phyloP scores from a whole-genome alignment of 2,888 invertebrate species.

The Isotomurus palustris region DNA sequence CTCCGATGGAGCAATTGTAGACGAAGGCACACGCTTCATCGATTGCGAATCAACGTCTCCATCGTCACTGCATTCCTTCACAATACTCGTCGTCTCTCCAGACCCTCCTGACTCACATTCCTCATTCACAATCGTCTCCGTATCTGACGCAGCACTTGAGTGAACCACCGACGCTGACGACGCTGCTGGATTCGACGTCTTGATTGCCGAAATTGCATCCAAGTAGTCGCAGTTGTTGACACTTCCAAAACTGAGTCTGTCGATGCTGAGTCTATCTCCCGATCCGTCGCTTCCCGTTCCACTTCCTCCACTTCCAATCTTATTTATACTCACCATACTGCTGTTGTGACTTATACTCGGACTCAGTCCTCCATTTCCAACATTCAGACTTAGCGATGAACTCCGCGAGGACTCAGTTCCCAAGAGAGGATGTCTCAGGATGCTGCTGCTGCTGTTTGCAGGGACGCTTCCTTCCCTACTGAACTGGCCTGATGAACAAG shows the following conservation, averaged over 20 bases:
- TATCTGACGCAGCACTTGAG: constrained; percentile 43
- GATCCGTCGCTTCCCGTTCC: constrained; percentile 11
- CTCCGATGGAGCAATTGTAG: constrained; percentile 28
- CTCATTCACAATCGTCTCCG: constrained; percentile 45
- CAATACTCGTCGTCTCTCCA: constrained; percentile 40
- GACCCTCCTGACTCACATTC: too few species aligned
- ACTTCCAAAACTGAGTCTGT: constrained; percentile 42
- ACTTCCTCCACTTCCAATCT: constrained; percentile 27
- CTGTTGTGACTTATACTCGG: constrained; percentile 41
- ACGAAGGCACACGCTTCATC: constrained; percentile 12
- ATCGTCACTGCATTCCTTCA: constrained; percentile 42
- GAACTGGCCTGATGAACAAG: constrained; percentile 7
- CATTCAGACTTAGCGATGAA: constrained; percentile 40
- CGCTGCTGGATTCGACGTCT: constrained; percentile 45
- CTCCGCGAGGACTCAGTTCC: constrained; percentile 35
- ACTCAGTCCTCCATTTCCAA: constrained; percentile 27
- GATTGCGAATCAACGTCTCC: constrained; percentile 38
- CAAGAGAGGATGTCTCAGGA: constrained; percentile 21
- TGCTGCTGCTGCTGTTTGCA: constrained; percentile 9
- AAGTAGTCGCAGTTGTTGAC: constrained; percentile 42
- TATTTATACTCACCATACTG: constrained; percentile 44
- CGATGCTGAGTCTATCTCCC: constrained; percentile 41
- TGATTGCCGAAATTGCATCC: constrained; percentile 46
- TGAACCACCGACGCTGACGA: constrained; percentile 39
- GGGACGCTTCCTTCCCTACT: constrained; percentile 16